Percentiles rank a stretch among this genome's conserved stretches.
Conservation (phyloP, 2,888 invertebrate species). For the Eristalinus sepulchralis region DNA sequence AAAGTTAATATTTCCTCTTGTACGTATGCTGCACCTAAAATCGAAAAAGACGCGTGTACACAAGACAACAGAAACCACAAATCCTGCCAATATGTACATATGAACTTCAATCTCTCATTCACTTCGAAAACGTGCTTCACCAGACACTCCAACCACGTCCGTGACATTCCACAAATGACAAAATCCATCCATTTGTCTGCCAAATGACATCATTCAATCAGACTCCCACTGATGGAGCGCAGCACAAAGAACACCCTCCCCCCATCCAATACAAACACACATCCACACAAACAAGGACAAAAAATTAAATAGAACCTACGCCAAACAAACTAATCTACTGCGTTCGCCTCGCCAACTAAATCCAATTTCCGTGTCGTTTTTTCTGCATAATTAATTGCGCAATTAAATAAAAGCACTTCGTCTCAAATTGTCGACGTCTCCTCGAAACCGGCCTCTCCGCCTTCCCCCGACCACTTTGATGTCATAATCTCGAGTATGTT, state of each 20-base stretch:
- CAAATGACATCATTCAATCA: conserved; percentile 57
- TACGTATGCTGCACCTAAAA: neutral
- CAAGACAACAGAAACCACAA: neutral
- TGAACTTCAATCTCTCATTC: neutral
- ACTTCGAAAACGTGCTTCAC: neutral
- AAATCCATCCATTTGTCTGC: conserved; percentile 57
- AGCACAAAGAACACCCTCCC: too few relatives aligned
- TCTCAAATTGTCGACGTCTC: conserved; percentile 52
- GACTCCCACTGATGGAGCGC: conserved; percentile 3
- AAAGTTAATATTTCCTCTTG: neutral
- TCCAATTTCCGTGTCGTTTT: conserved; percentile 57
- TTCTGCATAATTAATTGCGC: conserved; percentile 63
- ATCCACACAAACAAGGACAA: neutral
- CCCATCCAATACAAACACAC: too few relatives aligned
- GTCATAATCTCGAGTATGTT: conserved; percentile 42
- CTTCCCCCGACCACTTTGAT: conserved; percentile 29
- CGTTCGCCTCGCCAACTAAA: conserved; percentile 34
- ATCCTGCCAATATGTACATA: neutral
- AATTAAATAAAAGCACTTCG: conserved; percentile 67
- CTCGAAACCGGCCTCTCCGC: neutral
- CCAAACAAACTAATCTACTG: conserved; percentile 5
- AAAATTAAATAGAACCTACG: neutral
- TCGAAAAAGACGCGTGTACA: neutral
- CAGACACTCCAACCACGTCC: neutral
- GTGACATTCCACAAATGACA: conserved; percentile 25